Conservation (phyloP, 2,888 invertebrate species). For the Escarpia spicata region DNA sequence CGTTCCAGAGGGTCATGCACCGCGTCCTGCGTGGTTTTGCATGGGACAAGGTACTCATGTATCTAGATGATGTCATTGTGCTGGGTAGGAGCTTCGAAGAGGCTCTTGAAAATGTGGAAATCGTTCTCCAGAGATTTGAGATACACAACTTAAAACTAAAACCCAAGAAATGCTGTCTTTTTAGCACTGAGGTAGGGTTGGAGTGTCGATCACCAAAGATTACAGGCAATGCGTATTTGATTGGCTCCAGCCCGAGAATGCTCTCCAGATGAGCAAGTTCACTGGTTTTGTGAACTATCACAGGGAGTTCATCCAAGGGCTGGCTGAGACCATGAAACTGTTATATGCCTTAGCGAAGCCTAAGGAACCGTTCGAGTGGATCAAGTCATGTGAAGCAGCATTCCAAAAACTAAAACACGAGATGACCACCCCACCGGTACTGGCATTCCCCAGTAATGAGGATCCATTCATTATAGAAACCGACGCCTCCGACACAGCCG, state of each 20-base stretch:
- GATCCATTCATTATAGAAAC: background rate
- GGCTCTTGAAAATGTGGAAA: too few relatives aligned
- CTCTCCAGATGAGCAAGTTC: background rate
- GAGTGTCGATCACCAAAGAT: too few relatives aligned
- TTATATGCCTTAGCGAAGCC: background rate
- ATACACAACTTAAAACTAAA: conserved; percentile 20
- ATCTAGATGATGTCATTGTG: too few relatives aligned
- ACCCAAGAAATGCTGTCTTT: conserved; percentile 19
- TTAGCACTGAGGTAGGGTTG: background rate
- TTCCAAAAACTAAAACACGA: background rate
- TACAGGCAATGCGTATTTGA: background rate
- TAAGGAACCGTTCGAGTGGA: background rate
- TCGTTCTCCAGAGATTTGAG: too few relatives aligned
- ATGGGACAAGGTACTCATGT: too few relatives aligned
- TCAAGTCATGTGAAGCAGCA: background rate
- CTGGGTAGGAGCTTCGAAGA: too few relatives aligned
- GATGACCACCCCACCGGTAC: background rate
- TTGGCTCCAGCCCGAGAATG: background rate
- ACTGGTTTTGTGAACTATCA: background rate
- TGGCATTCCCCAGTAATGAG: background rate
- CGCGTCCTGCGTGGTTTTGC: too few relatives aligned
- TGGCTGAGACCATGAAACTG: background rate
- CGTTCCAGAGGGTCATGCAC: too few relatives aligned
- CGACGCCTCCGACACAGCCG: background rate
- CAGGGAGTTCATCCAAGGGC: background rate